These are phyloP conservation scores for Chaetophractus vellerosus DNA, from an alignment of 2,797 vertebrate genomes.

Conservation along the genomic window DNA sequence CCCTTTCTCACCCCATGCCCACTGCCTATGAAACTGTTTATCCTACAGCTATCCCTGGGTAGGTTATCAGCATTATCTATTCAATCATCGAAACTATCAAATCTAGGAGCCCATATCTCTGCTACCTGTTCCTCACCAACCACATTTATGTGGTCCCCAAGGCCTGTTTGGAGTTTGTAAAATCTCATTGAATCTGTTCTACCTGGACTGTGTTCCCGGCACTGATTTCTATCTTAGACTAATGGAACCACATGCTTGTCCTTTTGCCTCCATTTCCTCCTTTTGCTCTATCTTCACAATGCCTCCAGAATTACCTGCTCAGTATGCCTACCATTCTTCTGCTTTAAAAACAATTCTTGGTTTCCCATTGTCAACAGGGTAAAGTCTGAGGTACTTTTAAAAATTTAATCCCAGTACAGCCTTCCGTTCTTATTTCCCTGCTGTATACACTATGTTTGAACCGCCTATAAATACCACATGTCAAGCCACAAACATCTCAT, in stretches of 20 bases:
- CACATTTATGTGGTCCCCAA: neutral
- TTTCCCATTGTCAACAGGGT: neutral
- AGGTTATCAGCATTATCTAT: neutral
- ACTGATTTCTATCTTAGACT: neutral
- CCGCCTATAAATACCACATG: neutral
- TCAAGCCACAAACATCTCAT: neutral
- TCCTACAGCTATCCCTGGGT: neutral
- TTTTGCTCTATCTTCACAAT: neutral
- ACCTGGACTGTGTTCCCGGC: neutral
- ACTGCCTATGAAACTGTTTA: neutral
- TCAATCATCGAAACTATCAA: neutral
- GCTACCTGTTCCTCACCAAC: neutral
- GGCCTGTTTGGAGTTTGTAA: neutral
- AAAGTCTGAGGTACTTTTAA: neutral
- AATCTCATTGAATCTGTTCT: neutral
- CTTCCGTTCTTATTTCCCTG: neutral
- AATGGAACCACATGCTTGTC: neutral
- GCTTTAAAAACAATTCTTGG: neutral
- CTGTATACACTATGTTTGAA: slow-evolving; percentile 9
- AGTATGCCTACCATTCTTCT: neutral
- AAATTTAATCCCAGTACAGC: neutral
- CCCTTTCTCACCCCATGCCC: neutral
- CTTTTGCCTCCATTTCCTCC: neutral
- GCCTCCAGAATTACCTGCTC: neutral
- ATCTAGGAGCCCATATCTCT: neutral